A percentile compares a stretch with the other conserved stretches of the same genome.
Conservation (phyloP, 35 echinoderm and acorn worm species). For the Eucidaris tribuloides region DNA sequence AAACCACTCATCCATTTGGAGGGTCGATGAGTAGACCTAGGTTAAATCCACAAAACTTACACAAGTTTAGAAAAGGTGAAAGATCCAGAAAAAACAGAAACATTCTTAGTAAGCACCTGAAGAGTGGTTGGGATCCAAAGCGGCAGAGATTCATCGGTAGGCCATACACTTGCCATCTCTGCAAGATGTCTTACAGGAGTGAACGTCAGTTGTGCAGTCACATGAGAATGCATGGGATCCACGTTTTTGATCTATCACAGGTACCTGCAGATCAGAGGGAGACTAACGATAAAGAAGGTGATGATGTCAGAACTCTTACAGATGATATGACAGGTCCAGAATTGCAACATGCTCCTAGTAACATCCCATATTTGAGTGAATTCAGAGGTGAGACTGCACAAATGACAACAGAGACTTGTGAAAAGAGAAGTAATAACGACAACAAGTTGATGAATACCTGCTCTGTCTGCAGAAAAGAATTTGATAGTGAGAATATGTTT, state of each 20-base stretch:
- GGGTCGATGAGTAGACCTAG: too few species aligned
- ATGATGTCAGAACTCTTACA: too few species aligned
- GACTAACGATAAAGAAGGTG: neutral
- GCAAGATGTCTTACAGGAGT: conserved; percentile 28
- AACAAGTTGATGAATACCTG: too few species aligned
- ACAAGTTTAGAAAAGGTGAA: neutral
- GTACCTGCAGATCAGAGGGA: conserved; percentile 13
- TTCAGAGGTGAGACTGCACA: too few species aligned
- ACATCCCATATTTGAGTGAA: too few species aligned
- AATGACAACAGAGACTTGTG: too few species aligned
- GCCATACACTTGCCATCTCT: conserved; percentile 10
- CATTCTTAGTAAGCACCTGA: neutral
- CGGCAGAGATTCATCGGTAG: conserved; percentile 4
- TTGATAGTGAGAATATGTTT: conserved; percentile 27
- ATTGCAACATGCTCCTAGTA: too few species aligned
- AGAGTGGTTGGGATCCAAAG: conserved; percentile 25
- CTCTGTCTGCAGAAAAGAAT: conserved; percentile 2
- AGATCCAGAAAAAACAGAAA: neutral
- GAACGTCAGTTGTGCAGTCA: conserved; percentile 16
- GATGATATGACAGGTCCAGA: too few species aligned
- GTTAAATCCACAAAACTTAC: too few species aligned
- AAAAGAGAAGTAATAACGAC: too few species aligned
- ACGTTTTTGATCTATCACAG: conserved; percentile 4
- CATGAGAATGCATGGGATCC: conserved; percentile 12
- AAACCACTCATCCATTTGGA: too few species aligned